These are phyloP conservation scores for Sphecodes monilicornis DNA, from an alignment of 2,888 invertebrate species.

Conservation along the genomic window DNA sequence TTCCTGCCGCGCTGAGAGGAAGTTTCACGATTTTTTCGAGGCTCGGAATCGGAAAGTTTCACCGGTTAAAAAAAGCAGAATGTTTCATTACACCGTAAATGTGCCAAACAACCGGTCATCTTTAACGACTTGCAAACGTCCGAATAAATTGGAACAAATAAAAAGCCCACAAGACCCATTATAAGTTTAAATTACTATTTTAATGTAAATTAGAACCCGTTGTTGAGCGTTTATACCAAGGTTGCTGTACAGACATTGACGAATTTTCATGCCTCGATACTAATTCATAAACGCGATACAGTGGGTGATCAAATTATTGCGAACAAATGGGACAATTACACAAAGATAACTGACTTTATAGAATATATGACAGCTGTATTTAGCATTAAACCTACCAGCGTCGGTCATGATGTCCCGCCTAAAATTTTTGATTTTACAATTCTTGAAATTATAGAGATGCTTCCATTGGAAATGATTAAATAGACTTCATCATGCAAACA, in stretches of 20 bases:
- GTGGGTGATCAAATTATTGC: background rate
- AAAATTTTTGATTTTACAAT: too few relatives aligned
- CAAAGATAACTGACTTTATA: background rate
- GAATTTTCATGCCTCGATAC: background rate
- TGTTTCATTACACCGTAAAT: slow-evolving; percentile 39
- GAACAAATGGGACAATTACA: background rate
- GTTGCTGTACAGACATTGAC: too few relatives aligned
- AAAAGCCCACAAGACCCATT: background rate
- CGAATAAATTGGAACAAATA: slow-evolving; percentile 4
- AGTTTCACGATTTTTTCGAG: slow-evolving; percentile 57
- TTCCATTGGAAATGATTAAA: too few relatives aligned
- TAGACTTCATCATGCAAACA: too few relatives aligned
- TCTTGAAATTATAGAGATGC: too few relatives aligned
- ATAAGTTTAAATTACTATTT: slow-evolving; percentile 23
- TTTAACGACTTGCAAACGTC: slow-evolving; percentile 14
- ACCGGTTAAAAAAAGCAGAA: slow-evolving; percentile 28
- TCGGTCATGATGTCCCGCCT: too few relatives aligned
- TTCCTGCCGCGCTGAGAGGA: slow-evolving; percentile 40
- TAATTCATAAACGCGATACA: background rate
- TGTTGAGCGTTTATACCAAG: background rate
- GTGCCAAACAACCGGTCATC: slow-evolving; percentile 13
- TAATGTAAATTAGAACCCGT: background rate
- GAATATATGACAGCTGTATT: too few relatives aligned
- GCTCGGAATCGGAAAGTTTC: slow-evolving; percentile 54
- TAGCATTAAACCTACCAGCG: too few relatives aligned